A percentile compares a stretch with the other conserved stretches of the same genome.
These are phyloP conservation scores for Ectropis crepuscularia DNA, from an alignment of 2,888 invertebrate species.

Conservation along the genomic window DNA sequence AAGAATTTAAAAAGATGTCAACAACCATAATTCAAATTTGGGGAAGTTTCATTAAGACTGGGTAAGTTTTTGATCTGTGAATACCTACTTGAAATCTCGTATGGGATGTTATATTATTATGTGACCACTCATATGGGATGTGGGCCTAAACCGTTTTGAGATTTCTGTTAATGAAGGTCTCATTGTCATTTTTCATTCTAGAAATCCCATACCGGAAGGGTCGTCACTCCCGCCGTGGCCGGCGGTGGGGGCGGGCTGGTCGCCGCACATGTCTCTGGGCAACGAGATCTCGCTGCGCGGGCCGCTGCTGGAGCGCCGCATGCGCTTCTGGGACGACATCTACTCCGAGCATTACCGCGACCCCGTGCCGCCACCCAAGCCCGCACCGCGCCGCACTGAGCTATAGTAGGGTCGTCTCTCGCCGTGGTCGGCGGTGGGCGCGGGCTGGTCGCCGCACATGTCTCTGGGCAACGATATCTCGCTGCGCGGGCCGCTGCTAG, in stretches of 20 bases:
- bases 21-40: too few relatives aligned
- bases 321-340: slow-evolving; percentile 55
- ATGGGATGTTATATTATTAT: too few relatives aligned
- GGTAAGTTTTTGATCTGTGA: too few relatives aligned
- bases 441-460: slow-evolving; percentile 51
- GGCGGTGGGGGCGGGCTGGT: slow-evolving; percentile 39
- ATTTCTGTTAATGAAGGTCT: not conserved
- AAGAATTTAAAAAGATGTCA: not conserved
- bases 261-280: slow-evolving; percentile 56
- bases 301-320: slow-evolving; percentile 42
- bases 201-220: not conserved
- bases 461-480: slow-evolving; percentile 45
- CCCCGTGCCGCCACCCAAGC: slow-evolving; percentile 31
- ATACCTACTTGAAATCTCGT: too few relatives aligned
- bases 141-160: too few relatives aligned
- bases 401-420: slow-evolving; percentile 40
- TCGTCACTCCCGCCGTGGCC: slow-evolving; percentile 54
- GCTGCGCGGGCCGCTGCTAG: slow-evolving; percentile 44
- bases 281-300: slow-evolving; percentile 44
- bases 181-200: not conserved
- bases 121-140: too few relatives aligned
- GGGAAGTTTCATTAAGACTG: too few relatives aligned
- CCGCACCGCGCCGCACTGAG: too few relatives aligned
- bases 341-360: slow-evolving; percentile 52
- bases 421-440: slow-evolving; percentile 52